These are phyloP conservation scores for Phycodurus eques DNA, from an alignment of 2,113 vertebrate species.

Conservation along the genomic window DNA sequence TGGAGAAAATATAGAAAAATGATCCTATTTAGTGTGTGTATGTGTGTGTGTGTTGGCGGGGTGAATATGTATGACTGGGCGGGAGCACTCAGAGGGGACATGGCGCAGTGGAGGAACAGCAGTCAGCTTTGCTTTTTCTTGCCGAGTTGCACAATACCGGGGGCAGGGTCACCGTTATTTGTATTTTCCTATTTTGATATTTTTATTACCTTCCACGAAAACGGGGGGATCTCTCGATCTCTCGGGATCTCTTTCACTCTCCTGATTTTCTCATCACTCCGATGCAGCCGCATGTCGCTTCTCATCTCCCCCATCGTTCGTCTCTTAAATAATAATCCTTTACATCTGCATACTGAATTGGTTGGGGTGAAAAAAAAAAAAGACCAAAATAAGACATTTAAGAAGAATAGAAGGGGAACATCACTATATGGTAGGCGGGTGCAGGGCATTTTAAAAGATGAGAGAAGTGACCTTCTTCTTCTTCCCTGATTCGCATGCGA, in stretches of 20 bases:
- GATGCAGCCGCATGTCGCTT: constrained; percentile 70
- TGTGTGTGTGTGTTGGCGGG: constrained; percentile 44
- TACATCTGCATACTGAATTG: constrained; percentile 58
- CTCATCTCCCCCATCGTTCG: constrained; percentile 70
- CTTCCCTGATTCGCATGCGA: constrained; percentile 41
- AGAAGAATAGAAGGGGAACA: constrained; percentile 19
- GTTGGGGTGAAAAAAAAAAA: constrained; percentile 39
- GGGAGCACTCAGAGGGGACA: constrained; percentile 50
- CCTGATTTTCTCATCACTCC: constrained; percentile 76
- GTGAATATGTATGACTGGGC: constrained; percentile 62
- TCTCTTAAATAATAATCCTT: constrained; percentile 72
- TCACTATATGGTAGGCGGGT: constrained; percentile 20
- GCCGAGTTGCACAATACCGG: constrained; percentile 57
- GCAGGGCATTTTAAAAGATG: constrained; percentile 48
- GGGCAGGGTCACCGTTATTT: constrained; percentile 55
- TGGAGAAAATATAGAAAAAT: constrained; percentile 71
- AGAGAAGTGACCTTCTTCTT: constrained; percentile 69
- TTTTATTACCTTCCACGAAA: constrained; percentile 58
- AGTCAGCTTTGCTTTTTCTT: constrained; percentile 48
- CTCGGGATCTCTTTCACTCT: constrained; percentile 73
- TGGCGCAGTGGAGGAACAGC: constrained; percentile 42
- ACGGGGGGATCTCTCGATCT: constrained; percentile 41
- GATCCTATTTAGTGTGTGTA: constrained; percentile 35
- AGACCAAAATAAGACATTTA: constrained; percentile 54
- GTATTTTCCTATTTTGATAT: constrained; percentile 49